Evolutionary conservation across 2,888 invertebrate species (phyloP), one percentile per base, ranked within the genome.

Genomic region (Polyommatus iphigenia): DNA sequence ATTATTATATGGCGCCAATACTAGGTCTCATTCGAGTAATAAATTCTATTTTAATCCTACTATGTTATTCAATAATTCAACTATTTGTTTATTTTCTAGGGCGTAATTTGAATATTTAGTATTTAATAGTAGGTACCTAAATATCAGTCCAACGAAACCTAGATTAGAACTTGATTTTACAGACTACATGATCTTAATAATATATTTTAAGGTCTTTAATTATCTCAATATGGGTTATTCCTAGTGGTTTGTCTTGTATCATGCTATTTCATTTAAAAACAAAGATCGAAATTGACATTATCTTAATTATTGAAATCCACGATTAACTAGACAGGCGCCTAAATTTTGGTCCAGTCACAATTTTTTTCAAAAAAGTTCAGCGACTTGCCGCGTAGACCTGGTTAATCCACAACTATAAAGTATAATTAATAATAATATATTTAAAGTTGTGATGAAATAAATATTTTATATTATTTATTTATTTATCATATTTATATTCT

Each of bases 31-130:
- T 62, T 67, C 29, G 29, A 67, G 15, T 67, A 15, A 15, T 67
- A 67, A 67, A 29, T 67, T 67, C 10, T 32, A 32, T 67, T 67
- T 67, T 6, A 29, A 67, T 29, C 6, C 67, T 67, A 67, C 15
- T 67, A 67, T 29, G 29, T 67, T 67, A 67, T 67, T 67, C 67
- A 29, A 67, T 67, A 67, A 67, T 15, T 67, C 67, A 67, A 67
- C 6, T 18, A 67, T 67, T 67, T 67, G 29, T 29, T 15, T 32
- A 29, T 67, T 67, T 67, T 67, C 29, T 67, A 29, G 67, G 29
- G 15, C 67, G 29, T 67, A 18, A 67, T 67, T 67, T 67, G 15
- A 67, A 67, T 67, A 67, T 18, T 62, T 15, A 62, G 24, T 29
- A 67, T 67, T 67, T 18, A 67, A 29, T 67, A 29, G 15, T n/a